Evolutionary conservation across 2,797 vertebrate genomes (phyloP).

Genomic region (Crocidura indochinensis): DNA sequence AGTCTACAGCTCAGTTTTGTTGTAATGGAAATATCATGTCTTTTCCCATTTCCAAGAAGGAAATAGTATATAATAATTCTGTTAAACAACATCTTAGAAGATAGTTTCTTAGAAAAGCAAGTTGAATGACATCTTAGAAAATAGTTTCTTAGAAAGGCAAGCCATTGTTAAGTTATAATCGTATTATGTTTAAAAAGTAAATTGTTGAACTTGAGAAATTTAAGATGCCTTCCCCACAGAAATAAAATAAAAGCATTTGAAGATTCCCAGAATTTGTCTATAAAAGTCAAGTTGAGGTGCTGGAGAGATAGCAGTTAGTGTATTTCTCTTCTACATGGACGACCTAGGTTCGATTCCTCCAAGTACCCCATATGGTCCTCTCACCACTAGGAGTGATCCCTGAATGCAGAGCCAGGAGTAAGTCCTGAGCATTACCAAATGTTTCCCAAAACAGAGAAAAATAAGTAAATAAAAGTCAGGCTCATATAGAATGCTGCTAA

Average conservation of each 20-base stretch:
- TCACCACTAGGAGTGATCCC: too few relatives aligned
- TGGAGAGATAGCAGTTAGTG: too few relatives aligned
- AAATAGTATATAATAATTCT: background rate
- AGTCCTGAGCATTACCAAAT: too few relatives aligned
- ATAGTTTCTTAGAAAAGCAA: background rate
- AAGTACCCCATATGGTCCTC: too few relatives aligned
- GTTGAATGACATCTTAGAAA: constrained; percentile 6
- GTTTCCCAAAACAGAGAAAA: too few relatives aligned
- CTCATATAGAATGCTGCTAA: too few relatives aligned
- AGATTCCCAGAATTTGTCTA: constrained; percentile 39
- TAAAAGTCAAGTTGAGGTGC: constrained; percentile 42
- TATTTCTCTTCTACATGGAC: too few relatives aligned
- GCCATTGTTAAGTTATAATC: constrained; percentile 33
- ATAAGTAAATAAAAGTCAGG: too few relatives aligned
- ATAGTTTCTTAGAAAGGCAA: constrained; percentile 61
- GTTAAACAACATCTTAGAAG: too few relatives aligned
- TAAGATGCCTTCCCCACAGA: constrained; percentile 24
- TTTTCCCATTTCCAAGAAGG: constrained; percentile 54
- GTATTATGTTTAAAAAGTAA: constrained; percentile 57
- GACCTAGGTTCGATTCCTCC: too few relatives aligned
- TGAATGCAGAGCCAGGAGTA: too few relatives aligned
- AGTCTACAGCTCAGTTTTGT: constrained; percentile 37
- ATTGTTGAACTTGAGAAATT: constrained; percentile 53
- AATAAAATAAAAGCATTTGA: constrained; percentile 30
- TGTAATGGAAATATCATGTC: constrained; percentile 34